Evolutionary conservation across 1,140 invertebrate genomes (phyloP).

Genomic region (Anastrepha obliqua): DNA sequence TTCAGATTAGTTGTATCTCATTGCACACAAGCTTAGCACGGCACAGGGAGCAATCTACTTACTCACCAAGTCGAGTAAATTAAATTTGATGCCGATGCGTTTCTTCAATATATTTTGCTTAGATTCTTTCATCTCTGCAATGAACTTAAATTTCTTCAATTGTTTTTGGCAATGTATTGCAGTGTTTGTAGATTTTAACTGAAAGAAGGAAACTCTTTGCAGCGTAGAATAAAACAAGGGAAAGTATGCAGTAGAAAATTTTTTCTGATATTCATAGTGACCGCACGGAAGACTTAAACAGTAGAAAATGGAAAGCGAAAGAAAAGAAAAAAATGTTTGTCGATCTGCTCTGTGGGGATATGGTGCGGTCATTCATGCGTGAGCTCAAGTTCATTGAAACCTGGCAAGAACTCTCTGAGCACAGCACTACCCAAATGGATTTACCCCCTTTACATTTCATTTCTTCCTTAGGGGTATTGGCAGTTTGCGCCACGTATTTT

Average conservation of each 20-base stretch:
- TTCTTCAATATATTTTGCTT: background rate
- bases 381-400: conserved; percentile 19
- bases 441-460: too few species aligned
- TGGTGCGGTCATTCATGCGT: conserved; percentile 19
- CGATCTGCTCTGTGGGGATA: background rate
- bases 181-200: background rate
- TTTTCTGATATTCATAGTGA: background rate
- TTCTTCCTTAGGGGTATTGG: too few species aligned
- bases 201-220: background rate
- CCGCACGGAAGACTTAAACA: background rate
- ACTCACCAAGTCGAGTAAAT: conserved; percentile 32
- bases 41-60: background rate
- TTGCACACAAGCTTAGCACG: conserved; percentile 12
- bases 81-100: conserved; percentile 19
- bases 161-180: background rate
- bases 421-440: background rate
- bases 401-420: background rate
- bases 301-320: background rate
- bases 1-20: conserved; percentile 19
- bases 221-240: too few species aligned
- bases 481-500: too few species aligned
- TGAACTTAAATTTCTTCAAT: conserved; percentile 4
- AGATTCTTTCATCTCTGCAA: background rate
- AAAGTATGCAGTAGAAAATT: background rate
- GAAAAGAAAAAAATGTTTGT: background rate